Percentiles rank a stretch among this genome's conserved stretches.
These are phyloP conservation scores for Poeciliopsis occidentalis DNA, from an alignment of 2,113 vertebrate species.

Conservation along the genomic window DNA sequence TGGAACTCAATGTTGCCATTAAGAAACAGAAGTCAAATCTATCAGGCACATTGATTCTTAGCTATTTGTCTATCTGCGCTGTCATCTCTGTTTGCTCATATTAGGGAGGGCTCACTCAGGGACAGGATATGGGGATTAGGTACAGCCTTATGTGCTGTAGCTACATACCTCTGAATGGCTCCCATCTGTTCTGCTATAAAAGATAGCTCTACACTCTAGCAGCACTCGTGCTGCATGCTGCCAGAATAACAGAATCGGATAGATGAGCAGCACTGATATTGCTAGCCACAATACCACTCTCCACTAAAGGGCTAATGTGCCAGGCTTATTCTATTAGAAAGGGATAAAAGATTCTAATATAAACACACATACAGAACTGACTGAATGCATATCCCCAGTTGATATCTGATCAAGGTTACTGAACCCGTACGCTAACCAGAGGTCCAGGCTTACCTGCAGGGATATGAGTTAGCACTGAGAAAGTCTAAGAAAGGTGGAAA, in stretches of 20 bases:
- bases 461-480: conserved; percentile 35
- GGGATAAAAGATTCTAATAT: conserved; percentile 71
- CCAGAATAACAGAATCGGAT: conserved; percentile 78
- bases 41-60: conserved; percentile 28
- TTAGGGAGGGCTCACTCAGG: conserved; percentile 78
- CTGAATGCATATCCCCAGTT: not conserved
- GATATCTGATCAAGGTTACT: conserved; percentile 68
- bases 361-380: conserved; percentile 32
- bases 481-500: conserved; percentile 56
- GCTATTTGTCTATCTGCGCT: conserved; percentile 75
- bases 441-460: conserved; percentile 58
- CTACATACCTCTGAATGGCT: conserved; percentile 79
- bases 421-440: conserved; percentile 34
- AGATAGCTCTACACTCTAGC: conserved; percentile 74
- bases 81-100: conserved; percentile 81
- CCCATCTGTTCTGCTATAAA: conserved; percentile 78
- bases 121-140: conserved; percentile 80
- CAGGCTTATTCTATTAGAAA: conserved; percentile 80
- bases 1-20: conserved; percentile 47
- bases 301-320: conserved; percentile 77
- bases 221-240: conserved; percentile 51
- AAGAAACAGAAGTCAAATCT: conserved; percentile 43
- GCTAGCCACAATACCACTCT: conserved; percentile 66
- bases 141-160: conserved; percentile 73
- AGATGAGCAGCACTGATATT: conserved; percentile 80